phyloP scores from a whole-genome alignment of 2,888 invertebrate genomes.

The Noctuana brunneofusca region DNA sequence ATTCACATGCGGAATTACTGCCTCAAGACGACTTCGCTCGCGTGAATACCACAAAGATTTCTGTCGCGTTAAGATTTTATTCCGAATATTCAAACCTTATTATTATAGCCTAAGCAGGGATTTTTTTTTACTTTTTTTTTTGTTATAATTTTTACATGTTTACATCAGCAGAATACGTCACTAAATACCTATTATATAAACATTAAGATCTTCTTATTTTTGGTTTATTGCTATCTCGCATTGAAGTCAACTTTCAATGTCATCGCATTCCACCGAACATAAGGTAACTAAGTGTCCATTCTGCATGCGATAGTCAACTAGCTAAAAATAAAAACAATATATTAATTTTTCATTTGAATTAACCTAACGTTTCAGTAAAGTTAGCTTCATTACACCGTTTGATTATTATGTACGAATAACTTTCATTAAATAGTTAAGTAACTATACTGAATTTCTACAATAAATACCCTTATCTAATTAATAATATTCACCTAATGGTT shows the following conservation, averaged over 20 bases:
- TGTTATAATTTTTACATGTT: conserved; percentile 74
- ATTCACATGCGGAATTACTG: conserved; percentile 74
- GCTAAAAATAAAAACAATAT: conserved; percentile 81
- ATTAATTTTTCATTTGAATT: conserved; percentile 78
- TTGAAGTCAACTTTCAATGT: conserved; percentile 59
- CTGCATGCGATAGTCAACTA: conserved; percentile 78
- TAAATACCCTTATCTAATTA: conserved; percentile 81
- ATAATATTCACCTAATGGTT: conserved; percentile 78
- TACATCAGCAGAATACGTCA: conserved; percentile 80
- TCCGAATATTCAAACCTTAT: conserved; percentile 77
- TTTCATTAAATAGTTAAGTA: conserved; percentile 76
- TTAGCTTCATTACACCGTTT: conserved; percentile 72
- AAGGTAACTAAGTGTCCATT: conserved; percentile 68
- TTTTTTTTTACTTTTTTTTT: conserved; percentile 74
- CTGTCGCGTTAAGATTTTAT: conserved; percentile 71
- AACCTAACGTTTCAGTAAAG: conserved; percentile 71
- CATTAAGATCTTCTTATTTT: conserved; percentile 79
- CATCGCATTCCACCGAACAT: conserved; percentile 49
- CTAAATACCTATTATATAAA: conserved; percentile 76
- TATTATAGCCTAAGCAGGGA: conserved; percentile 78
- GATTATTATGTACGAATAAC: conserved; percentile 78
- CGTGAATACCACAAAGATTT: conserved; percentile 67
- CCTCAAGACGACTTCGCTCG: conserved; percentile 52
- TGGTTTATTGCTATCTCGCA: conserved; percentile 82
- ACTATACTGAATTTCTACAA: conserved; percentile 79